These are phyloP conservation scores for Ardeotis arabs DNA, from an alignment of 2,113 vertebrate genomes.

Conservation along the genomic window DNA sequence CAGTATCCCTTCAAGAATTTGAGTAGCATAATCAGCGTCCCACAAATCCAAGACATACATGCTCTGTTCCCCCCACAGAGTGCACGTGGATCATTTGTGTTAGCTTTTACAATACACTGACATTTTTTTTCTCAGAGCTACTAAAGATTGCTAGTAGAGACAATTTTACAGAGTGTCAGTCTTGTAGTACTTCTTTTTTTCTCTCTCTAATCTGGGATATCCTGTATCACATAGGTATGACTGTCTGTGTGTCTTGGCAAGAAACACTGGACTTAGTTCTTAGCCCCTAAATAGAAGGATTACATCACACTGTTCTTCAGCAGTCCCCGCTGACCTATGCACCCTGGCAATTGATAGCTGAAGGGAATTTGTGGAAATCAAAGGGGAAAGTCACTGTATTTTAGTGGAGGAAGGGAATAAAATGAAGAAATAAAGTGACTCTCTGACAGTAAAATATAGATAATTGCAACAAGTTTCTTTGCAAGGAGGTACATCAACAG, in stretches of 20 bases:
- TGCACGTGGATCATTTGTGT: background rate
- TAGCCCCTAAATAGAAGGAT: background rate
- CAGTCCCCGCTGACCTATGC: background rate
- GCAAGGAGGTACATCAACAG: background rate
- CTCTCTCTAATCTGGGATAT: background rate
- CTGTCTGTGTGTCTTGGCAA: background rate
- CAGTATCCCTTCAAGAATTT: background rate
- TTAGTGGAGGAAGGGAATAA: background rate
- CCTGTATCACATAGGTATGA: background rate
- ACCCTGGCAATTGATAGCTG: background rate
- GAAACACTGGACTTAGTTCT: background rate
- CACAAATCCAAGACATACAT: background rate
- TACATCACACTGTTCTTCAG: background rate
- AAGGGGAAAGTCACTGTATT: background rate
- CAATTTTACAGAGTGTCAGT: background rate
- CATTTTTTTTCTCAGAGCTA: background rate
- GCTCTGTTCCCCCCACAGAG: background rate
- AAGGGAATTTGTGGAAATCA: slow-evolving; percentile 4
- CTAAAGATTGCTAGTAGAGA: background rate
- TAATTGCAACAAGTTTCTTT: background rate
- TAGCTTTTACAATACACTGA: background rate
- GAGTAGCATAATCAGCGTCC: background rate
- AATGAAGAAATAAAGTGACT: background rate
- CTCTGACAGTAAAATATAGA: background rate
- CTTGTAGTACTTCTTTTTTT: background rate